Conservation (phyloP, 2,888 invertebrate species). For the Caenorhabditis sp. region DNA sequence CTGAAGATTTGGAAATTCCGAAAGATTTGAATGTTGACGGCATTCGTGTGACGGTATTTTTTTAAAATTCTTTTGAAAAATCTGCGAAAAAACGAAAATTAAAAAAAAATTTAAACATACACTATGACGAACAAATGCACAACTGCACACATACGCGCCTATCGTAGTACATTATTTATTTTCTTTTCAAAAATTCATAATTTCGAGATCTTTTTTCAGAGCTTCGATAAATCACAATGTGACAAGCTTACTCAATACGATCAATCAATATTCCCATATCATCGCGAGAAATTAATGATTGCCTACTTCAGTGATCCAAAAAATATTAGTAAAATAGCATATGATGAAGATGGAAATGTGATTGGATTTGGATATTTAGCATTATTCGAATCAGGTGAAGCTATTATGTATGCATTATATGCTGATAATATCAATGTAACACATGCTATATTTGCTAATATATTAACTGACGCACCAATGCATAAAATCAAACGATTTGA, state of each 20-base stretch:
- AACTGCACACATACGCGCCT: too few relatives aligned
- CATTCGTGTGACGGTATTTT: background rate
- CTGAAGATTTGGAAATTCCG: background rate
- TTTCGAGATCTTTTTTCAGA: background rate
- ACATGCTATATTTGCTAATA: background rate
- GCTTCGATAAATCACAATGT: background rate
- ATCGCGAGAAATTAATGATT: background rate
- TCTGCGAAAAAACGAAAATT: too few relatives aligned
- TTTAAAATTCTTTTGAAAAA: background rate
- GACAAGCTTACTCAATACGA: background rate
- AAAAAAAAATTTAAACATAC: too few relatives aligned
- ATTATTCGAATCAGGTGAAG: background rate
- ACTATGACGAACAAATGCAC: too few relatives aligned
- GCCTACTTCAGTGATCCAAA: background rate
- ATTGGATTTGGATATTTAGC: background rate
- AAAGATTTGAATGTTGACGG: background rate
- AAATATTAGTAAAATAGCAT: background rate
- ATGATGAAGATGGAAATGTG: background rate
- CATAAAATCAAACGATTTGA: background rate
- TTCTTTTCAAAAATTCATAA: too few relatives aligned
- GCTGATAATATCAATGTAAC: background rate
- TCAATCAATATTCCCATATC: background rate
- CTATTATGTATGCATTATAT: background rate
- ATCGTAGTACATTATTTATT: too few relatives aligned
- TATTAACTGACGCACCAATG: background rate